A percentile compares a stretch with the other conserved stretches of the same genome.
These are phyloP conservation scores for Melanostoma mellinum DNA, from an alignment of 2,888 invertebrate genomes.

Conservation along the genomic window DNA sequence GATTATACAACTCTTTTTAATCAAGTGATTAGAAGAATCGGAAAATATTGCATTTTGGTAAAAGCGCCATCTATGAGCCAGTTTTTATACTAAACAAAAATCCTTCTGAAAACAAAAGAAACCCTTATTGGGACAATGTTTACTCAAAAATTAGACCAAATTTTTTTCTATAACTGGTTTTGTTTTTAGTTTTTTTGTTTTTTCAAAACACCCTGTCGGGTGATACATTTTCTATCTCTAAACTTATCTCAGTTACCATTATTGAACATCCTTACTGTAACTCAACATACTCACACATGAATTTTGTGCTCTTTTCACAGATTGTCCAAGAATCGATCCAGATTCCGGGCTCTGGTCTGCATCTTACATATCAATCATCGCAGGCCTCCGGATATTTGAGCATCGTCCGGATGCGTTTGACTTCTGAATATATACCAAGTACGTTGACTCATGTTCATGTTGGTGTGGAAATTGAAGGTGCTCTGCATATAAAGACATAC, in stretches of 20 bases:
- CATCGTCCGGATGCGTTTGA: conserved; percentile 94
- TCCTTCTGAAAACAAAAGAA: too few relatives aligned
- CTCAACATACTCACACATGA: conserved; percentile 29
- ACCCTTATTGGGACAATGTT: too few relatives aligned
- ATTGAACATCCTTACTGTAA: background rate
- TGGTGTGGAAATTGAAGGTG: conserved; percentile 95
- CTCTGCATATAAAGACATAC: conserved; percentile 94
- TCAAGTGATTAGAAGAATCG: too few relatives aligned
- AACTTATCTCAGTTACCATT: background rate
- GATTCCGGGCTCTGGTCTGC: conserved; percentile 96
- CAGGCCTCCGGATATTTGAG: conserved; percentile 97
- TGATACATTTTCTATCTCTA: conserved; percentile 2
- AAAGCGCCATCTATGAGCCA: too few relatives aligned
- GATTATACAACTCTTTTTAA: too few relatives aligned
- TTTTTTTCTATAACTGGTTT: too few relatives aligned
- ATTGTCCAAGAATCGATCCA: conserved; percentile 98
- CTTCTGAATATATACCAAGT: conserved; percentile 90
- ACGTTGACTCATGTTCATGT: conserved; percentile 95
- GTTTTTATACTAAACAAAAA: too few relatives aligned
- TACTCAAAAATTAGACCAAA: too few relatives aligned
- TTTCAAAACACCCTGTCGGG: conserved; percentile 13
- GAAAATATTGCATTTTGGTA: too few relatives aligned
- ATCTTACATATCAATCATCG: conserved; percentile 97
- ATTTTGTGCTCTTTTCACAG: conserved; percentile 82
- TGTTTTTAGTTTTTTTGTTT: background rate